Evolutionary conservation across 2,888 invertebrate species (phyloP), one percentile per base, ranked within the genome.

Genomic region (Lamellibrachia columna): DNA sequence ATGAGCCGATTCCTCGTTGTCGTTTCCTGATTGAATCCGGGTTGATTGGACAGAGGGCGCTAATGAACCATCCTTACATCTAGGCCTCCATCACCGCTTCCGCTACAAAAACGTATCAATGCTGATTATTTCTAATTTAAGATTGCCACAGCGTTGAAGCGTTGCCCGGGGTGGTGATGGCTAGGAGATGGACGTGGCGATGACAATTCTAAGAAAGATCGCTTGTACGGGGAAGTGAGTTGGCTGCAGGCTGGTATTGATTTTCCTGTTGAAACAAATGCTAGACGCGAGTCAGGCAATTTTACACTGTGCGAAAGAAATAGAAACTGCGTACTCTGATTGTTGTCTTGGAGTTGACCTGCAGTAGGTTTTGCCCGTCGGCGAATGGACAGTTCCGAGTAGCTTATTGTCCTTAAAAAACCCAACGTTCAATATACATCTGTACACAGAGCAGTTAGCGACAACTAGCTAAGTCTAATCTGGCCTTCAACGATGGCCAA

Each of bases 121-220:
- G 75, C 75, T 75, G 75, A 75, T 75, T 15, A 75, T 75, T 75
- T 75, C 75, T 75, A 75, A 75, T 75, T 75, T 75, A n/a, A 75
- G 75, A 40, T 40, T n/a, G 15, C 75, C 6, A 75, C 75, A 75
- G 75, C n/a, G n/a, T 75, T 75, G 75, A 75, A 75, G 75, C 22
- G 75, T 75, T 75, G 75, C 75, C 75, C 22, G 75, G 75, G 75
- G 4, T 75, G 15, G 15, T 15, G 75, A 4, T 22, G 75, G 6
- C 75, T 11, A 11, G 75, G 75, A 75, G 75, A 75, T 75, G 15
- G 75, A 75, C 75, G 75, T 15, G 22, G 75, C 22, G 22, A 75
- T 75, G 75, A 75, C 11, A 75, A 75, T 6, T 75, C 15, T 15
- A 75, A 75, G 75, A 75, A 15, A 75, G 22, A 75, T 75, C 22